These are phyloP conservation scores for Valencia hispanica DNA, from an alignment of 2,797 vertebrate species.

Conservation along the genomic window DNA sequence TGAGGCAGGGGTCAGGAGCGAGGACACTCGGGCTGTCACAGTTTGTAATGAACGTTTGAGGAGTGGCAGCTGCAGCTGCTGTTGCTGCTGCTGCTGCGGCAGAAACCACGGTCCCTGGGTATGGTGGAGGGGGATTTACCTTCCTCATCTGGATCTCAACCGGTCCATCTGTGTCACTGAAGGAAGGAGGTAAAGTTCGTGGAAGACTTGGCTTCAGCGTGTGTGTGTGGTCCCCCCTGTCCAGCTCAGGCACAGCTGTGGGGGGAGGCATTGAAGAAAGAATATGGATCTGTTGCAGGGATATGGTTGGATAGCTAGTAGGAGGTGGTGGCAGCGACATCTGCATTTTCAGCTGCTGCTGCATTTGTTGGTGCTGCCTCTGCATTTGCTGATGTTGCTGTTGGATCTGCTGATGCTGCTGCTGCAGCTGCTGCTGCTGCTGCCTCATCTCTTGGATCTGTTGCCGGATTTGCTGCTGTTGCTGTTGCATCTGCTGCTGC, in stretches of 20 bases:
- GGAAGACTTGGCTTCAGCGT: constrained; percentile 83
- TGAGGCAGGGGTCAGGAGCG: constrained; percentile 86
- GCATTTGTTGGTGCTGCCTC: constrained; percentile 85
- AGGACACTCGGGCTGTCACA: constrained; percentile 82
- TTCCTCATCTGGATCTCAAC: constrained; percentile 90
- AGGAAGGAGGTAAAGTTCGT: constrained; percentile 76
- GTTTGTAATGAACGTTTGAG: constrained; percentile 76
- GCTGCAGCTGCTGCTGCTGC: constrained; percentile 84
- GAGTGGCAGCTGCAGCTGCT: constrained; percentile 41
- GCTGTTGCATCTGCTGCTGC: constrained; percentile 83
- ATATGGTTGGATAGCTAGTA: constrained; percentile 78
- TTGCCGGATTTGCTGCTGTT: constrained; percentile 82
- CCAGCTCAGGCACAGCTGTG: constrained; percentile 71
- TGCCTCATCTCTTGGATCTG: constrained; percentile 84
- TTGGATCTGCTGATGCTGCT: constrained; percentile 85
- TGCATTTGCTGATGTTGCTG: constrained; percentile 85
- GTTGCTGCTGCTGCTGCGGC: constrained; percentile 51
- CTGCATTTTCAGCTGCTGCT: constrained; percentile 84
- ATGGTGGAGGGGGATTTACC: constrained; percentile 86
- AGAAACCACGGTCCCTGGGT: constrained; percentile 76
- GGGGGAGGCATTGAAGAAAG: constrained; percentile 77
- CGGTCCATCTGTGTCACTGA: constrained; percentile 83
- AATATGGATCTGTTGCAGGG: constrained; percentile 82
- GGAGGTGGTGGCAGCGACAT: constrained; percentile 83
- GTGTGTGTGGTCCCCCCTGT: constrained; percentile 83